Percentiles rank a stretch among this genome's conserved stretches.
Evolutionary conservation across 2,888 invertebrate species (phyloP).

Genomic region (Amiota communis): DNA sequence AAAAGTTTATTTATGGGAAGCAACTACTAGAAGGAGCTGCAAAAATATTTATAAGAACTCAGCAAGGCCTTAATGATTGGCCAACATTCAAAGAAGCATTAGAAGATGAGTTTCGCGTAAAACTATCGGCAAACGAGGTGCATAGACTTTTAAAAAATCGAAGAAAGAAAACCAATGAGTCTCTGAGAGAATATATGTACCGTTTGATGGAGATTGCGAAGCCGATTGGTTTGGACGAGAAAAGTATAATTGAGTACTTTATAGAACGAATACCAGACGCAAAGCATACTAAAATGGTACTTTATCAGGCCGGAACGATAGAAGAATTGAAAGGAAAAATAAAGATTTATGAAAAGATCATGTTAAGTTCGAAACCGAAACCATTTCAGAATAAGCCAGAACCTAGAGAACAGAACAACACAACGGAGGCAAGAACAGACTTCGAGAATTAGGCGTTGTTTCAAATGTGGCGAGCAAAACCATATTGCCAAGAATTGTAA

Average conservation of each 20-base stretch:
- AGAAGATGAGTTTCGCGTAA: constrained; percentile 21
- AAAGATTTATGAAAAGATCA: background rate
- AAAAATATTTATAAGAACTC: constrained; percentile 9
- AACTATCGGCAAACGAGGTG: constrained; percentile 24
- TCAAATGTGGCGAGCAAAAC: background rate
- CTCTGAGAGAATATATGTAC: constrained; percentile 19
- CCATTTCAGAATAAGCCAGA: background rate
- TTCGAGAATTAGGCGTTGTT: background rate
- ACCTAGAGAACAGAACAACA: background rate
- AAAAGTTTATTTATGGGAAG: constrained; percentile 29
- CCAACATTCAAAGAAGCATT: constrained; percentile 13
- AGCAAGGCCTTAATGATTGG: constrained; percentile 14
- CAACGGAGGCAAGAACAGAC: background rate
- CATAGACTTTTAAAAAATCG: constrained; percentile 25
- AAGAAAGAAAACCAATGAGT: background rate
- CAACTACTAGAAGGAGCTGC: constrained; percentile 26
- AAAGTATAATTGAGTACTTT: constrained; percentile 26
- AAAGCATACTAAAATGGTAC: constrained; percentile 1
- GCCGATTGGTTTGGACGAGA: constrained; percentile 15
- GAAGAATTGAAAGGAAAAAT: constrained; percentile 12
- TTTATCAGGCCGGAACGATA: constrained; percentile 16
- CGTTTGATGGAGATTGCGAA: constrained; percentile 25
- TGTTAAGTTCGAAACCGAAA: background rate
- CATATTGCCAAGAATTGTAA: constrained; percentile 1
- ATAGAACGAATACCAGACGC: constrained; percentile 23